Evolutionary conservation across 2,113 vertebrate species (phyloP).

Genomic region (Aix galericulata): DNA sequence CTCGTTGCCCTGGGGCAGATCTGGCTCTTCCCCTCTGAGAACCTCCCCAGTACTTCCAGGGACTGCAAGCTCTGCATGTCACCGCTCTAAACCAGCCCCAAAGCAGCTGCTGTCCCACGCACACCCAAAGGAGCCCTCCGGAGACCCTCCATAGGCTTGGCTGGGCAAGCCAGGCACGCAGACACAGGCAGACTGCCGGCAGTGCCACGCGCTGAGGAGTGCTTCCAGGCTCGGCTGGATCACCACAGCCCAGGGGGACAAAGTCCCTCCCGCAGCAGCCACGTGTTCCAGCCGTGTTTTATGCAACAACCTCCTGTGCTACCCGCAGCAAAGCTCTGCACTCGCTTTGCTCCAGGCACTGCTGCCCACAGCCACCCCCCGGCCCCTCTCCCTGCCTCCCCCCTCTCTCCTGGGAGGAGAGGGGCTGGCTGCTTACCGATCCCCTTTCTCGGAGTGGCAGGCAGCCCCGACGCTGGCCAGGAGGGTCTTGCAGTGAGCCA

Average conservation of each 20-base stretch:
- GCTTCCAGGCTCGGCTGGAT: background rate
- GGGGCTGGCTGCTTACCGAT: conserved; percentile 74
- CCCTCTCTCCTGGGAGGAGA: background rate
- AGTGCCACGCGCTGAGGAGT: background rate
- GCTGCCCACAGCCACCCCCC: accelerated
- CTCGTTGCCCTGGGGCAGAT: background rate
- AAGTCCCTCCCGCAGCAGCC: background rate
- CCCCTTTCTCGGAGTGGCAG: conserved; percentile 89
- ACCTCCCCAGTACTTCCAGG: accelerated
- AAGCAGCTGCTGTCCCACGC: background rate
- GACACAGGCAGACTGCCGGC: background rate
- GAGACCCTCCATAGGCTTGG: background rate
- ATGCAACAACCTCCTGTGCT: background rate
- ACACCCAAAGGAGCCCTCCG: background rate
- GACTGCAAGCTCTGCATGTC: background rate
- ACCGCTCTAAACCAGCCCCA: background rate
- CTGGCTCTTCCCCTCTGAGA: background rate
- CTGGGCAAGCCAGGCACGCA: background rate
- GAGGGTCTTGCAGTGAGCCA: conserved; percentile 83
- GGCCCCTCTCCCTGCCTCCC: background rate
- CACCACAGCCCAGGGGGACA: background rate
- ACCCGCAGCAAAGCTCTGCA: background rate
- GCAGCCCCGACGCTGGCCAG: conserved; percentile 92
- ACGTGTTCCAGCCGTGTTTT: background rate
- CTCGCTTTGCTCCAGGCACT: background rate